Evolutionary conservation across 2,888 invertebrate species (phyloP).

Genomic region (Eupelmus urozonus): DNA sequence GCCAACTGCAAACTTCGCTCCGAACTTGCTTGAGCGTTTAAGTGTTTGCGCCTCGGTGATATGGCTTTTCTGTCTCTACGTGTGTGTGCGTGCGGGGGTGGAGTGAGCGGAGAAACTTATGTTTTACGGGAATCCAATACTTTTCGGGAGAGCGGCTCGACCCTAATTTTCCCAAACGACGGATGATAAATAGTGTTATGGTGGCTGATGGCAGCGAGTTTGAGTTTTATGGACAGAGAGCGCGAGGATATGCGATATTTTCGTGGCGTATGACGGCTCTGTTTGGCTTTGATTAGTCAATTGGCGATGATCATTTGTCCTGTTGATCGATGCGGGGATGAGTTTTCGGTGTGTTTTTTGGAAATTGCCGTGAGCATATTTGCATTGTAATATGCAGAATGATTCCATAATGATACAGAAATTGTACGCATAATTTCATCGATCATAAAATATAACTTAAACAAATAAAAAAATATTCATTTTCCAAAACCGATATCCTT

Average conservation of each 20-base stretch:
- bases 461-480: too few relatives aligned
- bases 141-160: conserved; percentile 22
- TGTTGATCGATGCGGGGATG: conserved; percentile 38
- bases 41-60: conserved; percentile 50
- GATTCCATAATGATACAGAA: too few relatives aligned
- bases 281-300: conserved; percentile 55
- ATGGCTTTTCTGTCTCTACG: not conserved
- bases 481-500: not conserved
- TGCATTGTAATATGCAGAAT: not conserved
- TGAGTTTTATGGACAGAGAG: conserved; percentile 16
- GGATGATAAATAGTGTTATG: conserved; percentile 49
- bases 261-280: not conserved
- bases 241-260: conserved; percentile 47
- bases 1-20: not conserved
- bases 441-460: too few relatives aligned
- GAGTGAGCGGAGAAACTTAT: conserved; percentile 48
- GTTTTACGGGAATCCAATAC: conserved; percentile 59
- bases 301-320: conserved; percentile 45
- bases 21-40: conserved; percentile 9
- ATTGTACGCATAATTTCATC: too few relatives aligned
- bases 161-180: conserved; percentile 57
- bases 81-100: not conserved
- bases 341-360: conserved; percentile 9
- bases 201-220: not conserved
- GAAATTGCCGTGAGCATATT: not conserved